These are phyloP conservation scores for Chiridota heheva DNA, from an alignment of 35 echinoderm and acorn worm species.

Conservation along the genomic window DNA sequence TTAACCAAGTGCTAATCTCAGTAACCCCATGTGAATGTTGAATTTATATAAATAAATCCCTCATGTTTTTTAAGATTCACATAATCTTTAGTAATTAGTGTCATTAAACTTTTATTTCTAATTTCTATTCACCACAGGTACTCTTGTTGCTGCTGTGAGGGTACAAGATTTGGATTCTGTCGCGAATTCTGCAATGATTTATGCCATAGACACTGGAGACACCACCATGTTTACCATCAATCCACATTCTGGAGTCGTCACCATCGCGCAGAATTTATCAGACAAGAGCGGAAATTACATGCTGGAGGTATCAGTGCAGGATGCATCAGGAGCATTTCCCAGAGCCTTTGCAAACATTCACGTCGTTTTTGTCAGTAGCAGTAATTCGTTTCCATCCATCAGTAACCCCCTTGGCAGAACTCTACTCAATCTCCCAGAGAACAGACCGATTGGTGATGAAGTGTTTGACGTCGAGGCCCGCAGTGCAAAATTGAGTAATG, in stretches of 20 bases:
- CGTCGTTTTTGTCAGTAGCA: slow-evolving; percentile 53
- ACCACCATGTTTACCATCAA: slow-evolving; percentile 63
- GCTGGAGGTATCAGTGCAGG: slow-evolving; percentile 57
- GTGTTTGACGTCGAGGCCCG: slow-evolving; percentile 47
- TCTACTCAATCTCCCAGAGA: slow-evolving; percentile 38
- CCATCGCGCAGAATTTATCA: slow-evolving; percentile 48
- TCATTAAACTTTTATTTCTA: too few relatives aligned
- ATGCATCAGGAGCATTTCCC: background rate
- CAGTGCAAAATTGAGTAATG: slow-evolving; percentile 46
- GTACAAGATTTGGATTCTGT: slow-evolving; percentile 61
- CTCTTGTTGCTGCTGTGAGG: slow-evolving; percentile 51
- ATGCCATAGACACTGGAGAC: slow-evolving; percentile 62
- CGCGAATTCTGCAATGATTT: slow-evolving; percentile 62
- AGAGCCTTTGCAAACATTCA: slow-evolving; percentile 21
- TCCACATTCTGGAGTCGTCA: slow-evolving; percentile 52
- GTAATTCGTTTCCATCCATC: slow-evolving; percentile 53
- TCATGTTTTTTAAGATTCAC: too few relatives aligned
- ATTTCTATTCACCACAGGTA: slow-evolving; percentile 54
- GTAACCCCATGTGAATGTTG: too few relatives aligned
- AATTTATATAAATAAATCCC: too few relatives aligned
- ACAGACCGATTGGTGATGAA: slow-evolving; percentile 23
- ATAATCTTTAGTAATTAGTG: too few relatives aligned
- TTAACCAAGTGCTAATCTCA: too few relatives aligned
- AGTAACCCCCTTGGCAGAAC: slow-evolving; percentile 29
- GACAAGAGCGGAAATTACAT: slow-evolving; percentile 40